Percentiles rank a stretch among this genome's conserved stretches.
phyloP scores from a whole-genome alignment of 2,888 invertebrate genomes.

The Pollenia griseotomentosa region DNA sequence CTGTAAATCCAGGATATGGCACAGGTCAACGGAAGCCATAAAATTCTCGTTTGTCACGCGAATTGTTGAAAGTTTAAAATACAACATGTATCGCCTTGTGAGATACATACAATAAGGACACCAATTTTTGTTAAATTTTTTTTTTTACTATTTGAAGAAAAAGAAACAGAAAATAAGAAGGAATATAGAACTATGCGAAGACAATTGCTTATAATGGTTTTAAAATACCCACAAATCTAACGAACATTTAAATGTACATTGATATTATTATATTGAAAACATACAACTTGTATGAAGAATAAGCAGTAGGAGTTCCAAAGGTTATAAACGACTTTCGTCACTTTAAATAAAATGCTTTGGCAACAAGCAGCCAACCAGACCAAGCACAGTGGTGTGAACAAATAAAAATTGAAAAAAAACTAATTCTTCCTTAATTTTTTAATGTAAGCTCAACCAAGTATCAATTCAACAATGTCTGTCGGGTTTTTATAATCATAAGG shows the following conservation, averaged over 20 bases:
- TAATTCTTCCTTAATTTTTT: no score
- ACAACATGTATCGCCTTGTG: conserved; percentile 63
- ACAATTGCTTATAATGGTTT: conserved; percentile 73
- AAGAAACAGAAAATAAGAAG: conserved; percentile 66
- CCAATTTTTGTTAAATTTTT: conserved; percentile 62
- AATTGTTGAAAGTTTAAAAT: conserved; percentile 77
- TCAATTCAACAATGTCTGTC: background rate
- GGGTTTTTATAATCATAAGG: no score
- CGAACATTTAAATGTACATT: conserved; percentile 13
- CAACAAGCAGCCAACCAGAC: conserved; percentile 14
- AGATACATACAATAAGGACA: conserved; percentile 69
- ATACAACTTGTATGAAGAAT: background rate
- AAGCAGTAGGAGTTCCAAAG: conserved; percentile 65
- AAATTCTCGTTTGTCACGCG: conserved; percentile 84
- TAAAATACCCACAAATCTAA: conserved; percentile 61
- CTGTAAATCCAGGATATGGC: conserved; percentile 79
- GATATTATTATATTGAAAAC: background rate
- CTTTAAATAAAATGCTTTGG: conserved; percentile 62
- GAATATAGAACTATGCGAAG: conserved; percentile 52
- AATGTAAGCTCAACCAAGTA: no score
- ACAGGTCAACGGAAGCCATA: conserved; percentile 84
- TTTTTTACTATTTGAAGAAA: conserved; percentile 68
- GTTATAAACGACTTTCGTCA: conserved; percentile 69
- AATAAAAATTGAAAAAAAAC: no score
- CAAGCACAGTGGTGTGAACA: conserved; percentile 1